Base-by-base conservation (phyloP, 1,140 invertebrate genomes). In the Melitaea cinxia region DNA sequence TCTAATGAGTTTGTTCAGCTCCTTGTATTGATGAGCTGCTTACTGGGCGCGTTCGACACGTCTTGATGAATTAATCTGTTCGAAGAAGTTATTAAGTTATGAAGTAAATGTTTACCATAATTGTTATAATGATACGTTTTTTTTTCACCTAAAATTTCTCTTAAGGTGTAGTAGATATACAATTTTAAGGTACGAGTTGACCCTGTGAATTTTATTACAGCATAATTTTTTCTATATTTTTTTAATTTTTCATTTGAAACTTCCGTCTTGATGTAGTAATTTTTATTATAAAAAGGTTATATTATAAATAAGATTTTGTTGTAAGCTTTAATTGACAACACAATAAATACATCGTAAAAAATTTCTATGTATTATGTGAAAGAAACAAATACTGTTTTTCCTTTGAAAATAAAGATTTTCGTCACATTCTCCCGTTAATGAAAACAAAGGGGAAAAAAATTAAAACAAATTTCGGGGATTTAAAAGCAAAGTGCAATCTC, bases 1-100 rank as follows among this genome's bases (percentile, higher is more conserved):
- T 85, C 66, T 89, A 88, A 88, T 88, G 84, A 86, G 84, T 82
- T 83, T 75, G 68, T 73, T 63, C 73, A 53, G 54, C 57, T 59
- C 68, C 67, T 56, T 10, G 33, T 67, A 54, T 56, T 52, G 45
- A 54, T 63, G 42, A 53, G 53, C 50, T 76, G 73, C 78, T 79
- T 78, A 72, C 56, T 53, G 56, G 67, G 61, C 65, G 73, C 55
- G 52, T 73, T 82, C 70, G 75, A 85, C 73, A 73, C 50, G 61
- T 75, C 72, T 79, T 82, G 75, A 79, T 80, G 73, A 75, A 78
- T 83, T 79, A 84, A 80, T 79, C 49, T 5, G 9, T 39, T 39
- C 6, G 3, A 15, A 14, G 42, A 19, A 30, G 42, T 15, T 55
- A 39, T 39, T n/a, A 39, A n/a, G n/a, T 39, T 39, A 37, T 37